A percentile compares a stretch with the other conserved stretches of the same genome.
These are phyloP conservation scores for Battus philenor DNA, from an alignment of 1,140 invertebrate genomes.

Conservation along the genomic window DNA sequence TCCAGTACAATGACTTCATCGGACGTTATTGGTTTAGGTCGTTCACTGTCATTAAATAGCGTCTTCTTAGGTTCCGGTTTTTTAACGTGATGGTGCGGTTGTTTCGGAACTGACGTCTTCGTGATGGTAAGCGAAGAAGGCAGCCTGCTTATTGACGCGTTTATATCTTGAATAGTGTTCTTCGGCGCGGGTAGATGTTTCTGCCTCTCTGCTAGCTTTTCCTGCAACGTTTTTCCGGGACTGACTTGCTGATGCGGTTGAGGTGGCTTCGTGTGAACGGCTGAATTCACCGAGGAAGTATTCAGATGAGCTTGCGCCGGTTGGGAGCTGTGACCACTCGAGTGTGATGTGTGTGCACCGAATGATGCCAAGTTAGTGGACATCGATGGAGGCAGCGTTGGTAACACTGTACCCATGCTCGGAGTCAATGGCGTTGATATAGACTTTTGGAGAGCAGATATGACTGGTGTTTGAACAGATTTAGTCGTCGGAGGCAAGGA, in stretches of 20 bases:
- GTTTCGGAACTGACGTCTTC: slow-evolving; percentile 47
- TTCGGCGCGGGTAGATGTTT: slow-evolving; percentile 60
- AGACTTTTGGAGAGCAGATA: slow-evolving; percentile 43
- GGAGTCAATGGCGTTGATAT: slow-evolving; percentile 34
- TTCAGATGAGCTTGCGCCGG: slow-evolving; percentile 55
- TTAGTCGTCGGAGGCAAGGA: slow-evolving; percentile 21
- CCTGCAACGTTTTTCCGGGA: slow-evolving; percentile 78
- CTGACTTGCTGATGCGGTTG: slow-evolving; percentile 64
- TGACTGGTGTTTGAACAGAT: slow-evolving; percentile 28
- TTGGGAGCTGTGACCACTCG: slow-evolving; percentile 25
- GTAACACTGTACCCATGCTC: slow-evolving; percentile 56
- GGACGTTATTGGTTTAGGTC: slow-evolving; percentile 54
- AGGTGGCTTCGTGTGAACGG: slow-evolving; percentile 56
- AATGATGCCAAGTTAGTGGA: slow-evolving; percentile 43
- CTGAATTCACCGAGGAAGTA: slow-evolving; percentile 36
- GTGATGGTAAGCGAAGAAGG: slow-evolving; percentile 70
- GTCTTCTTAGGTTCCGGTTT: slow-evolving; percentile 54
- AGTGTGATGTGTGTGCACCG: slow-evolving; percentile 23
- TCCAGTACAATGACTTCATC: slow-evolving; percentile 70
- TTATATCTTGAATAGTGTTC: slow-evolving; percentile 40
- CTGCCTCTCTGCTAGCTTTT: slow-evolving; percentile 79
- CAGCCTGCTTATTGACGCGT: slow-evolving; percentile 61
- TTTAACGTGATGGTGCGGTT: slow-evolving; percentile 32
- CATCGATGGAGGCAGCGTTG: slow-evolving; percentile 51
- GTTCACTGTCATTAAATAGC: slow-evolving; percentile 38